Conservation (phyloP, 2,888 invertebrate species). For the Drosophila birchii region DNA sequence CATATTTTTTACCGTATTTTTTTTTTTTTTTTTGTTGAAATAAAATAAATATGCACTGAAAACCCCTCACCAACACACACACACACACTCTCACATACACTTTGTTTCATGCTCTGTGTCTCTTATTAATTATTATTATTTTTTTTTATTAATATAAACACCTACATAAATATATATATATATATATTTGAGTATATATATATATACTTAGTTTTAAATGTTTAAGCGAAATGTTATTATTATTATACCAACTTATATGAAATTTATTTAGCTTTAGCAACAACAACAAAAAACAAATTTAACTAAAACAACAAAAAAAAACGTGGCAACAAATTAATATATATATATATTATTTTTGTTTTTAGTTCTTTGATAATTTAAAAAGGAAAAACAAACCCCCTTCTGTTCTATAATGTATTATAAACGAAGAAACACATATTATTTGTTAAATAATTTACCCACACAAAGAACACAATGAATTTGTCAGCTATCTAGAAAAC, state of each 20-base stretch:
- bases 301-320: conserved; percentile 50
- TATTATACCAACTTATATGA: conserved; percentile 76
- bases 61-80: conserved; percentile 28
- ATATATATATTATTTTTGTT: conserved; percentile 38
- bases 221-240: conserved; percentile 75
- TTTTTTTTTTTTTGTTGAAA: conserved; percentile 55
- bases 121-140: conserved; percentile 30
- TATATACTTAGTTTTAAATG: conserved; percentile 56
- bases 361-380: conserved; percentile 37
- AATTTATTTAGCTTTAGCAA: conserved; percentile 79
- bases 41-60: conserved; percentile 39
- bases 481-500: conserved; percentile 70
- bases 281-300: conserved; percentile 53
- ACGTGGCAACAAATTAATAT: conserved; percentile 67
- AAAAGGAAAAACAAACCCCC: not conserved
- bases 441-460: conserved; percentile 35
- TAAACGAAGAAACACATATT: conserved; percentile 34
- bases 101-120: conserved; percentile 49
- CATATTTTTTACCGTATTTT: conserved; percentile 47
- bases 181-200: conserved; percentile 38
- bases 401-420: conserved; percentile 56
- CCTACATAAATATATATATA: conserved; percentile 38
- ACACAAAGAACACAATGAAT: conserved; percentile 80
- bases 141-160: conserved; percentile 41
- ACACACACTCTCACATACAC: conserved; percentile 20